Base-by-base conservation (phyloP, 2,113 vertebrate species). In the Clupea harengus region DNA sequence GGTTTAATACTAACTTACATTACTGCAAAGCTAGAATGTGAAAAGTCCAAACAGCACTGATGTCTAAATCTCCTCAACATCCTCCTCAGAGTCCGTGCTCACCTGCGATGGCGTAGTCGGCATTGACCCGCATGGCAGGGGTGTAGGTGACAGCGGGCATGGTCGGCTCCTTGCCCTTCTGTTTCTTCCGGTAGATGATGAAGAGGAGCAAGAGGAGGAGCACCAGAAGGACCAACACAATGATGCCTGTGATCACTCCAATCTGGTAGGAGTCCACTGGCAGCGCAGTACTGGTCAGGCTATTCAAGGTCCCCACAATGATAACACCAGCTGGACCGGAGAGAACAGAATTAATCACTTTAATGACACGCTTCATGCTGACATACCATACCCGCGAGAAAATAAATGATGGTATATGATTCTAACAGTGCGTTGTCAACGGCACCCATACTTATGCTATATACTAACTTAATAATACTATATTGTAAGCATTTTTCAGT, bases 261-360 rank as follows among this genome's bases (percentile, higher is more conserved):
- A 99, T 97, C 95, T 99, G 97, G 92, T 99, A 98, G 64, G 97
- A 96, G 87, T 99, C 96, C 20, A 96, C 94, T 1, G 97, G 97
- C 64, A 98, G 94, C 0, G 97, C 97, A 0, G 97, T 93, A 7
- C 98, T 99, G 90, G 98, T 99, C 89, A 99, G 91, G 88, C 96
- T 98, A 94, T 99, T 97, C 88, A 97, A 92, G 88, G 96, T 99
- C 81, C 97, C 97, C 49, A 98, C 95, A 49, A 97, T 96, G 81
- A 99, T 95, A 17, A 96, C 95, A 9, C 97, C 97, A 32, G 96
- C 98, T 99, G 89, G 75, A 92, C 90, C 8, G 83, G 2, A 83
- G 60, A 44, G 83, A 4, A 57, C 17, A 49, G n/a, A 80, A 9
- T 28, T 0, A 25, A 72, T 72, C 64, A 32, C n/a, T 72, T 72